Evolutionary conservation across 92 coral and sea anemone species (phyloP).

Genomic region (Scolanthus callimorphus): DNA sequence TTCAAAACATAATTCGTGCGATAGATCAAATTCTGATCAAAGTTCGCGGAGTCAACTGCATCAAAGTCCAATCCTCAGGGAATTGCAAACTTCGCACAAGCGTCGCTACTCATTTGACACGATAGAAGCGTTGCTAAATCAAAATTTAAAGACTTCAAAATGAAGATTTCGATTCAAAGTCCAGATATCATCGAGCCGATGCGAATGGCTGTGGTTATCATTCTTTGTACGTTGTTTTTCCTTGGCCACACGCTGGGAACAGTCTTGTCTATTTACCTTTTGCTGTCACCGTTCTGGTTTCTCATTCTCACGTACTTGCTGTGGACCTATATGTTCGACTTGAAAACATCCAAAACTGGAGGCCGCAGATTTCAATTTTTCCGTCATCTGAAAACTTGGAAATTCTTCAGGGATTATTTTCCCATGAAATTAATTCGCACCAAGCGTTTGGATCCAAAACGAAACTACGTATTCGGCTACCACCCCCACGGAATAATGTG

Average conservation of each 20-base stretch:
- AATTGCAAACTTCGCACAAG: too few relatives aligned
- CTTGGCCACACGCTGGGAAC: conserved; percentile 74
- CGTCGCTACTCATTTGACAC: too few relatives aligned
- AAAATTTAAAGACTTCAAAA: neutral
- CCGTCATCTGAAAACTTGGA: conserved; percentile 85
- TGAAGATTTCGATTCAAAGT: neutral
- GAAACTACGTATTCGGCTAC: conserved; percentile 90
- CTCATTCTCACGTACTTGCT: conserved; percentile 54
- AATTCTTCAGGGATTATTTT: conserved; percentile 85
- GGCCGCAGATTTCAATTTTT: conserved; percentile 81
- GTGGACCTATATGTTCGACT: conserved; percentile 72
- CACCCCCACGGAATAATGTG: conserved; percentile 99
- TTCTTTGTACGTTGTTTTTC: conserved; percentile 50
- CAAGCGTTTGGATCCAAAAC: conserved; percentile 59
- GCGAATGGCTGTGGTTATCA: conserved; percentile 47
- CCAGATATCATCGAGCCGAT: conserved; percentile 7
- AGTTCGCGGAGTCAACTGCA: neutral
- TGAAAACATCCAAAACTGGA: conserved; percentile 61
- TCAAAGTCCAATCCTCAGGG: neutral
- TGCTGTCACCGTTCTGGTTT: conserved; percentile 55
- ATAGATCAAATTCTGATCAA: neutral
- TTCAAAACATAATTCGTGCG: conserved; percentile 2
- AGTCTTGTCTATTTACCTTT: conserved; percentile 47
- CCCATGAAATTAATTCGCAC: conserved; percentile 76
- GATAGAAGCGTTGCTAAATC: too few relatives aligned